Evolutionary conservation across 2,888 invertebrate species (phyloP).

Genomic region (Podotricha telesiphe): DNA sequence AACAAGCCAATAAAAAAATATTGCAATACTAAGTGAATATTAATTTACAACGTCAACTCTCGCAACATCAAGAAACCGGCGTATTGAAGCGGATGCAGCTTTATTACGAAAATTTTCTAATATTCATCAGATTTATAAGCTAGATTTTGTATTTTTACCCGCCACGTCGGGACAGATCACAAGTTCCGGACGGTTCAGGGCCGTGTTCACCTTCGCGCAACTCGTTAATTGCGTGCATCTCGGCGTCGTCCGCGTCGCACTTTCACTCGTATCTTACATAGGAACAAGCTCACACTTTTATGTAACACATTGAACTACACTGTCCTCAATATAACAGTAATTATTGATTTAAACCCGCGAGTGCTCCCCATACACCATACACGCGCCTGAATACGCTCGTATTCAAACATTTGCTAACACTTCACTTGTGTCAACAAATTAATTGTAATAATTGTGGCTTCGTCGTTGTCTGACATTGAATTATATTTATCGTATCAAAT

Average conservation of each 20-base stretch:
- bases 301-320: slow-evolving; percentile 20
- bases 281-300: slow-evolving; percentile 24
- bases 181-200: background rate
- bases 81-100: background rate
- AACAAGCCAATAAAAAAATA: slow-evolving; percentile 11
- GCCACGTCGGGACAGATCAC: background rate
- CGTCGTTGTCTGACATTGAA: background rate
- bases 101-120: background rate
- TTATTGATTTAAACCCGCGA: slow-evolving; percentile 15
- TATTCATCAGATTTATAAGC: background rate
- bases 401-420: slow-evolving; percentile 24
- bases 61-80: background rate
- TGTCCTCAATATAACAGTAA: slow-evolving; percentile 16
- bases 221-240: slow-evolving; percentile 31
- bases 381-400: background rate
- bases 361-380: background rate
- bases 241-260: slow-evolving; percentile 21
- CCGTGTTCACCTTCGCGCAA: slow-evolving; percentile 6
- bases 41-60: slow-evolving; percentile 3
- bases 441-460: slow-evolving; percentile 8
- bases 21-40: slow-evolving; percentile 4
- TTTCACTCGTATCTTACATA: slow-evolving; percentile 34
- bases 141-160: background rate
- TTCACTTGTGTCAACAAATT: slow-evolving; percentile 21
- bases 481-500: background rate